phyloP scores from a whole-genome alignment of 2,797 vertebrate genomes.

The Melanotaenia maccullochi region DNA sequence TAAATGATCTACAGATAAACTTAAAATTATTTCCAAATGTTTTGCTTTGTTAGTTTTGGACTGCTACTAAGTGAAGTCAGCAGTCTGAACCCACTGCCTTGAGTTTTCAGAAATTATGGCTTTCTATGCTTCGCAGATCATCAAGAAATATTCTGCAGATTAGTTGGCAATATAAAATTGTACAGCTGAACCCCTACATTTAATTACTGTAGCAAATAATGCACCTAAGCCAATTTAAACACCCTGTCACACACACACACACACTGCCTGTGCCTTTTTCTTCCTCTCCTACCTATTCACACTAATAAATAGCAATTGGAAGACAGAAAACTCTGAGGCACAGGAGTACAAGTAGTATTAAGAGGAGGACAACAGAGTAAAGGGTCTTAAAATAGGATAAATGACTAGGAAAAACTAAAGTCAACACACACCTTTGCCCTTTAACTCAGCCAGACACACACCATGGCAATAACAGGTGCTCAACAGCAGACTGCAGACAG shows the following conservation, averaged over 20 bases:
- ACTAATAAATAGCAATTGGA: conserved; percentile 71
- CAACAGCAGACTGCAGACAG: conserved; percentile 33
- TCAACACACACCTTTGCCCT: conserved; percentile 54
- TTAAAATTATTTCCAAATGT: conserved; percentile 17
- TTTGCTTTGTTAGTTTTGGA: conserved; percentile 14
- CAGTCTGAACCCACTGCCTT: background rate
- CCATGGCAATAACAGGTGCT: conserved; percentile 31
- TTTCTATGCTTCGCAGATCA: conserved; percentile 14
- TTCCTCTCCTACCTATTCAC: conserved; percentile 47
- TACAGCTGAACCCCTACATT: conserved; percentile 2
- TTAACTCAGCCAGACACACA: conserved; percentile 54
- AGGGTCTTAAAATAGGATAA: conserved; percentile 72
- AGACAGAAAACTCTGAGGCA: conserved; percentile 56
- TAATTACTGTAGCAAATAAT: conserved; percentile 13
- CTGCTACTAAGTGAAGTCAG: background rate
- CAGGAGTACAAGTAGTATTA: conserved; percentile 60
- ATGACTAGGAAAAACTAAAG: conserved; percentile 49
- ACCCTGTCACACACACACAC: conserved; percentile 11
- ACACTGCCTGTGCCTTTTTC: conserved; percentile 11
- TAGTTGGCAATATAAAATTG: conserved; percentile 18
- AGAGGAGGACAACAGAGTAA: conserved; percentile 59
- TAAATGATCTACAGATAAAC: conserved; percentile 23
- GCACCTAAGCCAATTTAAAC: conserved; percentile 13
- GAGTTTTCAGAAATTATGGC: background rate
- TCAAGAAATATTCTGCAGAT: conserved; percentile 23